Evolutionary conservation across 2,888 invertebrate species (phyloP).

Genomic region (Chrysolina oricalcia): DNA sequence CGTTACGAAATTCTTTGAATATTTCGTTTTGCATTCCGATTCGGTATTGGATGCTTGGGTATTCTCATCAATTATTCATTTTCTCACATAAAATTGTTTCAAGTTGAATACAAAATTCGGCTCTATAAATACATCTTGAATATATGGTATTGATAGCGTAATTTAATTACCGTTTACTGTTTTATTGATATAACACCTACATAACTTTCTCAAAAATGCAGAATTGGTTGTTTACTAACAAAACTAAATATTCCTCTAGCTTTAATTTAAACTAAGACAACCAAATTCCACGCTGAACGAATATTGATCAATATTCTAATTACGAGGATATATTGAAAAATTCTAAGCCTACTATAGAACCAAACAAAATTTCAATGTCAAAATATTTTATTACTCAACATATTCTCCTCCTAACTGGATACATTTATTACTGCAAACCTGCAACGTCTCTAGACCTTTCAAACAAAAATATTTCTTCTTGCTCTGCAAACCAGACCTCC

Average conservation of each 20-base stretch:
- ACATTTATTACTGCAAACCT: too few species aligned
- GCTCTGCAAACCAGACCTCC: too few species aligned
- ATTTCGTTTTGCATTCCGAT: slow-evolving; percentile 11
- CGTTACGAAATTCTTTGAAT: slow-evolving; percentile 11
- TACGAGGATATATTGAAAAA: too few species aligned
- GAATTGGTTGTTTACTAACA: neutral
- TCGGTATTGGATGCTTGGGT: slow-evolving; percentile 5
- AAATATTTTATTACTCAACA: too few species aligned
- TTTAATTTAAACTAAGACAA: neutral
- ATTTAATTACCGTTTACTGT: slow-evolving; percentile 5
- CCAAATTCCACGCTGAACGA: neutral
- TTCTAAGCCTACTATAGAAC: too few species aligned
- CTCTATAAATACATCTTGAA: slow-evolving; percentile 2
- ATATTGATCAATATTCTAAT: neutral
- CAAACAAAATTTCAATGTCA: too few species aligned
- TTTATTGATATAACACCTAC: neutral
- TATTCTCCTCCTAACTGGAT: too few species aligned
- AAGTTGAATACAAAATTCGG: slow-evolving; percentile 12
- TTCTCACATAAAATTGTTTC: slow-evolving; percentile 14
- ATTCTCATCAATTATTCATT: slow-evolving; percentile 23
- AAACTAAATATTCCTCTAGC: neutral
- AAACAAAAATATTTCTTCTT: too few species aligned
- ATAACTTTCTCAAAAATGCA: neutral
- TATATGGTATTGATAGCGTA: neutral
- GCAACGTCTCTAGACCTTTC: too few species aligned